phyloP scores from a whole-genome alignment of 2,797 vertebrate species.

The Semaprochilodus insignis region DNA sequence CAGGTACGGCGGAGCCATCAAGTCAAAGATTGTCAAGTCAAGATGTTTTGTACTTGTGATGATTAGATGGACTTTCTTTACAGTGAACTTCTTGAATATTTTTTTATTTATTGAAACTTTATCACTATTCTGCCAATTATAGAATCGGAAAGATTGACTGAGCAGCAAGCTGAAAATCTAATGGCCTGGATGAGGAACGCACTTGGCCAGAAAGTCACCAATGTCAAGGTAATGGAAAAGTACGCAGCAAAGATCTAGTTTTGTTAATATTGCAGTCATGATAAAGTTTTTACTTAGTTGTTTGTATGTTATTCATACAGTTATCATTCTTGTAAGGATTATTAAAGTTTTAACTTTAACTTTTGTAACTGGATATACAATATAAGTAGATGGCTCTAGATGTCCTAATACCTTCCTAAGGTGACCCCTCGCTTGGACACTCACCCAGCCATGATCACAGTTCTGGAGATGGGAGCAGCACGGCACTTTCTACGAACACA shows the following conservation, averaged over 20 bases:
- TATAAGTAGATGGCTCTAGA: background rate
- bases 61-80: background rate
- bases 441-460: conserved; percentile 97
- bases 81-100: too few species aligned
- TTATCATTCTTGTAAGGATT: background rate
- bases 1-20: conserved; percentile 73
- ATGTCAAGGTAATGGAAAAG: conserved; percentile 83
- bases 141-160: conserved; percentile 85
- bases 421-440: conserved; percentile 92
- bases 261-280: background rate
- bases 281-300: background rate
- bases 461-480: conserved; percentile 96
- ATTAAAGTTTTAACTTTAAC: too few species aligned
- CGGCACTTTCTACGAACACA: conserved; percentile 97
- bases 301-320: background rate
- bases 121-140: conserved; percentile 2
- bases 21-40: background rate
- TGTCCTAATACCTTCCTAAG: conserved; percentile 65
- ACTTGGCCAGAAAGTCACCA: conserved; percentile 84
- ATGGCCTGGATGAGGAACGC: conserved; percentile 94
- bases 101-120: background rate
- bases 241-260: background rate
- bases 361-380: background rate
- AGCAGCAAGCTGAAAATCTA: conserved; percentile 88
- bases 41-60: background rate